A percentile compares a stretch with the other conserved stretches of the same genome.
Evolutionary conservation across 2,113 vertebrate genomes (phyloP).

Genomic region (Phycodurus eques): DNA sequence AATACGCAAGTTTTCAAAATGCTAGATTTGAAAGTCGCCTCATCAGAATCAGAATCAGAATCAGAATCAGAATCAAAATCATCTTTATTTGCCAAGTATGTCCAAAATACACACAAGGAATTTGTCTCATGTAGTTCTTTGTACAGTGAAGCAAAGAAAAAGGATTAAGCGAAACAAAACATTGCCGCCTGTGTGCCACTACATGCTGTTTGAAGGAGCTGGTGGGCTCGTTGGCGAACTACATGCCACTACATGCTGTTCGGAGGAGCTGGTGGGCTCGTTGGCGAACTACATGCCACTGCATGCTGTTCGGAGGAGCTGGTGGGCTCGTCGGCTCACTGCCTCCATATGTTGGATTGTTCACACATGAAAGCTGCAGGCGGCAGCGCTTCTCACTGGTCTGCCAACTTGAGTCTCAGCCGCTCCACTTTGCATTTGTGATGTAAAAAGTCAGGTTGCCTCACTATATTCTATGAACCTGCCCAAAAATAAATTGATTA

Average conservation of each 20-base stretch:
- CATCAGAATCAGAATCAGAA: too few relatives aligned
- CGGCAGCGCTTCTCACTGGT: constrained; percentile 51
- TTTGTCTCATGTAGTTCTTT: too few relatives aligned
- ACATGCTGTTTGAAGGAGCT: constrained; percentile 33
- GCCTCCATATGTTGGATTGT: constrained; percentile 67
- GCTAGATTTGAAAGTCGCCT: too few relatives aligned
- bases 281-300: constrained; percentile 15
- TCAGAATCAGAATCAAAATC: too few relatives aligned
- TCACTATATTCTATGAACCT: too few relatives aligned
- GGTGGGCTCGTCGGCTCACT: constrained; percentile 57
- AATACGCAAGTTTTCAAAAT: too few relatives aligned
- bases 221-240: constrained; percentile 45
- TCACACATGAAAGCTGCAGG: constrained; percentile 65
- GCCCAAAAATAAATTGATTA: too few relatives aligned
- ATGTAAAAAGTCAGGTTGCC: not conserved
- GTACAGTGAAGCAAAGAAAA: not conserved
- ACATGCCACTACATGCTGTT: constrained; percentile 12
- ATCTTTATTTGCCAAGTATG: too few relatives aligned
- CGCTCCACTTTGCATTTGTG: constrained; percentile 43
- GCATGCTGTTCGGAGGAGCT: constrained; percentile 32
- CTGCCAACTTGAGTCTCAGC: constrained; percentile 42
- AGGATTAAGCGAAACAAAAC: not conserved
- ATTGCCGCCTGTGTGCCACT: not conserved
- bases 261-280: constrained; percentile 50
- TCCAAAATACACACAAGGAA: too few relatives aligned